Base-by-base conservation (phyloP, 2,797 vertebrate species). In the Botia kubotai region DNA sequence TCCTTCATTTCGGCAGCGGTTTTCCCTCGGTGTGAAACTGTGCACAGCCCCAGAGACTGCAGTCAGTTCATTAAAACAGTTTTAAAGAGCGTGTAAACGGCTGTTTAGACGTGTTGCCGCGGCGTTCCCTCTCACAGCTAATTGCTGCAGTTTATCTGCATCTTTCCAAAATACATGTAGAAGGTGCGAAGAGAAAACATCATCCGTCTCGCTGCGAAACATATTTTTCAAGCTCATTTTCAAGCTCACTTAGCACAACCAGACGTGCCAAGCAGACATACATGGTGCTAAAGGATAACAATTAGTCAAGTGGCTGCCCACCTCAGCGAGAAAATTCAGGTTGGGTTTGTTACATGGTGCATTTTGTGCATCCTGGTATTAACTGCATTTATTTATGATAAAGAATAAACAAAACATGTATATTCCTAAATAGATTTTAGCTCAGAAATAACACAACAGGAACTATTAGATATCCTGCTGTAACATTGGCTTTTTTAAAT, bases 211-310 rank as follows among this genome's bases (percentile, higher is more conserved):
- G 4, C 70, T 66, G 70, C 26, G 50, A 66, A 73, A 67, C 60
- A 48, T 19, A 29, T 80, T 79, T 79, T 79, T 71, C 55, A 71
- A 68, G 6, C 75, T 77, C 19, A 26, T 77, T 69, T 78, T 71
- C 75, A 77, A 79, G 70, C 60, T 80, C 78, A 73, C 70, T 80
- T 73, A 80, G 33, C 62, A 80, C 69, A 72, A 79, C 58, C 53
- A 63, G 58, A 60, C 57, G 48, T 65, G 68, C 76, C 57, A 79
- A 26, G 76, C 23, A 71, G n/a, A 70, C 66, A 63, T 50, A 21
- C 26, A 29, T 79, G 68, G 48, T 72, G 77, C 46, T 72, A 53
- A 58, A n/a, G 77, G 29, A 71, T 63, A 72, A 63, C 43, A 72
- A 72, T 79, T 72, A 63, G 68, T 72, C 68, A 79, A 65, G 68